These are phyloP conservation scores for Oxytorus armatus DNA, from an alignment of 2,888 invertebrate genomes.

Conservation along the genomic window DNA sequence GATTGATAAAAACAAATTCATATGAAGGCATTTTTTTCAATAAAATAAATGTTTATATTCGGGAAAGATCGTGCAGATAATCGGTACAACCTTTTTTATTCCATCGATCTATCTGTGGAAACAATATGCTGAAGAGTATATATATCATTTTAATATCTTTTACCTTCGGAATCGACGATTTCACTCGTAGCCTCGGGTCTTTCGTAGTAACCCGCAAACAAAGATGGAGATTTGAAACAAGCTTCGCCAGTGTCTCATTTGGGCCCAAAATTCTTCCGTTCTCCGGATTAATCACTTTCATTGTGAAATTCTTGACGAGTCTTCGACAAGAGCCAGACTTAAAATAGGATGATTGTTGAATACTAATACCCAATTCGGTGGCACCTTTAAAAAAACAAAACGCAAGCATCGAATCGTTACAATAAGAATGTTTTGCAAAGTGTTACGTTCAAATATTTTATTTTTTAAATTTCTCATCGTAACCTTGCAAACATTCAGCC, in stretches of 20 bases:
- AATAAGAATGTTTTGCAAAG: too few species aligned
- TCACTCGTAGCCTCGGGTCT: conserved; percentile 50
- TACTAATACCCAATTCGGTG: too few species aligned
- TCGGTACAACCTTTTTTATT: background rate
- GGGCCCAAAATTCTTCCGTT: conserved; percentile 69
- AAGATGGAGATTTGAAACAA: conserved; percentile 38
- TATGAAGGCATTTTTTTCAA: too few species aligned
- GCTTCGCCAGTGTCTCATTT: conserved; percentile 72
- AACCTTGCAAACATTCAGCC: conserved; percentile 64
- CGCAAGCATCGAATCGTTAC: too few species aligned
- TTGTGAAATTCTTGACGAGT: conserved; percentile 47
- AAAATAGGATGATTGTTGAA: background rate
- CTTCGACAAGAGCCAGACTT: conserved; percentile 73
- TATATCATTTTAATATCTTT: background rate
- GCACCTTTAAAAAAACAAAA: too few species aligned
- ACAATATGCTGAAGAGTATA: background rate
- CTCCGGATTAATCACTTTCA: conserved; percentile 72
- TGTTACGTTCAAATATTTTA: too few species aligned
- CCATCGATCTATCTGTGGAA: too few species aligned
- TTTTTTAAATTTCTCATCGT: too few species aligned
- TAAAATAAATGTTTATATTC: too few species aligned
- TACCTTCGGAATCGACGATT: conserved; percentile 69
- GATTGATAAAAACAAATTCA: too few species aligned
- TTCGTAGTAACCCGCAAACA: conserved; percentile 63
- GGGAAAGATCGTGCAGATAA: too few species aligned